These are phyloP conservation scores for Melieria omissa DNA, from an alignment of 2,888 invertebrate species.

Conservation along the genomic window DNA sequence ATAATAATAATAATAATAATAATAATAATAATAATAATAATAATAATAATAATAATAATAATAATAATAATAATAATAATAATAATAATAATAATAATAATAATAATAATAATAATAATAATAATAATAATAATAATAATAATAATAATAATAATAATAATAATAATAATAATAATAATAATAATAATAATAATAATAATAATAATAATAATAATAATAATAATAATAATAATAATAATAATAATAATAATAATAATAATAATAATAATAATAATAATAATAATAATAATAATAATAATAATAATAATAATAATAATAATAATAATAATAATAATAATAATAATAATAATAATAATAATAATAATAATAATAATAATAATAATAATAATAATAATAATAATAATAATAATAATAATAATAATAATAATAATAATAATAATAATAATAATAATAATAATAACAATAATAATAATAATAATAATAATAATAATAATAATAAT, in stretches of 20 bases:
- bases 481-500: slow-evolving; percentile 4
- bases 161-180: slow-evolving; percentile 4
- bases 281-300: slow-evolving; percentile 4
- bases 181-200: slow-evolving; percentile 4
- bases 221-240: slow-evolving; percentile 4
- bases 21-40: slow-evolving; percentile 4
- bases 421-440: slow-evolving; percentile 4
- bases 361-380: slow-evolving; percentile 4
- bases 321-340: slow-evolving; percentile 4
- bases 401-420: slow-evolving; percentile 4
- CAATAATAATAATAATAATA: slow-evolving; percentile 2
- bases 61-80: slow-evolving; percentile 4
- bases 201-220: slow-evolving; percentile 4
- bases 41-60: slow-evolving; percentile 4
- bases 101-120: slow-evolving; percentile 4
- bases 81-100: slow-evolving; percentile 4
- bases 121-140: slow-evolving; percentile 4
- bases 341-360: slow-evolving; percentile 4
- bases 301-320: slow-evolving; percentile 4
- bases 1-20: slow-evolving; percentile 4
- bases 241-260: slow-evolving; percentile 4
- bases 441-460: slow-evolving; percentile 4
- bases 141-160: slow-evolving; percentile 4
- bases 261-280: slow-evolving; percentile 4
- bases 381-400: slow-evolving; percentile 4